Conservation (phyloP, 2,113 vertebrate genomes). For the Daphoenositta chrysoptera region DNA sequence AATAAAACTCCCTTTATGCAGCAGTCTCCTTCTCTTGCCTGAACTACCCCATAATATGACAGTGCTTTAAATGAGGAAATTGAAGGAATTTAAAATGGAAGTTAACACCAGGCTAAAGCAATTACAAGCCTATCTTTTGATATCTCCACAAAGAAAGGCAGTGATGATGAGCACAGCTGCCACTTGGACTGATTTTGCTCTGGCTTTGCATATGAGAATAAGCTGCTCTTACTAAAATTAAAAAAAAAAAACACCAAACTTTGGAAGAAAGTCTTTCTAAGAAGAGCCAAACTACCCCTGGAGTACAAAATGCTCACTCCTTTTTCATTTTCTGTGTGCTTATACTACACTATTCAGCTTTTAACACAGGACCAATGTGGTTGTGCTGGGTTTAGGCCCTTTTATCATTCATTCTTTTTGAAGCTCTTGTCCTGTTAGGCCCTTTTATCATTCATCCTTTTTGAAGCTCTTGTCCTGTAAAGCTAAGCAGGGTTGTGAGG, state of each 20-base stretch:
- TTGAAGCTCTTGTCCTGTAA: neutral
- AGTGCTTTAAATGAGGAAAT: neutral
- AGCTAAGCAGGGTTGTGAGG: neutral
- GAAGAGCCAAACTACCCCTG: neutral
- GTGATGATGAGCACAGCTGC: neutral
- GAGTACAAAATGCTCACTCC: neutral
- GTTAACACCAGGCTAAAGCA: neutral
- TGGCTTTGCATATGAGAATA: neutral
- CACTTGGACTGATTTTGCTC: neutral
- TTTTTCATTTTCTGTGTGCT: neutral
- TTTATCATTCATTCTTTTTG: neutral
- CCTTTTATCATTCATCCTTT: neutral
- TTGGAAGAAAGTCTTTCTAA: neutral
- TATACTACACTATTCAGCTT: neutral
- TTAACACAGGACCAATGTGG: fast-evolving
- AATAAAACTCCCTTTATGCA: neutral
- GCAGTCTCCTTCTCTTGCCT: neutral
- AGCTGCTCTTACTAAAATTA: neutral
- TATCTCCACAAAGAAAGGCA: neutral
- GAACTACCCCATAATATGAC: neutral
- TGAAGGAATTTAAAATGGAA: neutral
- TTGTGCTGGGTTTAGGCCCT: neutral
- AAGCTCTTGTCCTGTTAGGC: neutral
- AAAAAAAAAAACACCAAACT: neutral
- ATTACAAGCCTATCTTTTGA: neutral